A percentile compares a stretch with the other conserved stretches of the same genome.
These are phyloP conservation scores for Catocala nupta DNA, from an alignment of 2,888 invertebrate genomes.

Conservation along the genomic window DNA sequence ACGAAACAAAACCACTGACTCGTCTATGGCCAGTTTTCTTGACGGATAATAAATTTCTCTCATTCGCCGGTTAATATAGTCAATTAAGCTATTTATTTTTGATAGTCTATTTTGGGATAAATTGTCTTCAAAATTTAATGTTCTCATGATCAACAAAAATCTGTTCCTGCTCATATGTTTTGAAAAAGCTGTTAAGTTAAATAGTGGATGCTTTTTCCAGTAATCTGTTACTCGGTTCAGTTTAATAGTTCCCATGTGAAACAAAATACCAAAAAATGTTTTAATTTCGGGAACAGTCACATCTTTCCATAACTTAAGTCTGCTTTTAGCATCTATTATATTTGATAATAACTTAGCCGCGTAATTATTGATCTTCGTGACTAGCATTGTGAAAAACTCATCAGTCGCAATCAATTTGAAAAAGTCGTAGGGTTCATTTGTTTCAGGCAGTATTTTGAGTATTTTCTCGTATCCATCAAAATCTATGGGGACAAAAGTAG, in stretches of 20 bases:
- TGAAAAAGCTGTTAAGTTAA: conserved; percentile 35
- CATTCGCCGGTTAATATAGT: conserved; percentile 30
- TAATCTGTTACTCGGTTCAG: conserved; percentile 34
- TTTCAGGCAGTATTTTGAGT: conserved; percentile 27
- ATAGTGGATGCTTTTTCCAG: conserved; percentile 37
- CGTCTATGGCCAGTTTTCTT: conserved; percentile 35
- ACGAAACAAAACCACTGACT: conserved; percentile 40
- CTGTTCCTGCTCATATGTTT: conserved; percentile 38
- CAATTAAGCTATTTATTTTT: conserved; percentile 33
- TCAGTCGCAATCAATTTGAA: conserved; percentile 30
- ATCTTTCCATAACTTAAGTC: conserved; percentile 29
- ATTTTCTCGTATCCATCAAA: conserved; percentile 18
- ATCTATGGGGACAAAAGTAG: no score
- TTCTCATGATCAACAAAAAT: conserved; percentile 34
- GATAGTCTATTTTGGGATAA: conserved; percentile 29
- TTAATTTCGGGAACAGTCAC: conserved; percentile 35
- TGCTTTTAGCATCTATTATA: background rate
- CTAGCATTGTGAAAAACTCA: conserved; percentile 32
- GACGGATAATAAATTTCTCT: conserved; percentile 21
- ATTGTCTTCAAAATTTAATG: conserved; percentile 29
- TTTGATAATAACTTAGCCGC: background rate
- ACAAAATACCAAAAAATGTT: conserved; percentile 27
- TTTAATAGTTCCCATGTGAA: conserved; percentile 38
- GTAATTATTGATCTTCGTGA: conserved; percentile 24
- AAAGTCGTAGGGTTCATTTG: conserved; percentile 31